Evolutionary conservation across 1,140 invertebrate genomes (phyloP).

Genomic region (Orchestia grillus): DNA sequence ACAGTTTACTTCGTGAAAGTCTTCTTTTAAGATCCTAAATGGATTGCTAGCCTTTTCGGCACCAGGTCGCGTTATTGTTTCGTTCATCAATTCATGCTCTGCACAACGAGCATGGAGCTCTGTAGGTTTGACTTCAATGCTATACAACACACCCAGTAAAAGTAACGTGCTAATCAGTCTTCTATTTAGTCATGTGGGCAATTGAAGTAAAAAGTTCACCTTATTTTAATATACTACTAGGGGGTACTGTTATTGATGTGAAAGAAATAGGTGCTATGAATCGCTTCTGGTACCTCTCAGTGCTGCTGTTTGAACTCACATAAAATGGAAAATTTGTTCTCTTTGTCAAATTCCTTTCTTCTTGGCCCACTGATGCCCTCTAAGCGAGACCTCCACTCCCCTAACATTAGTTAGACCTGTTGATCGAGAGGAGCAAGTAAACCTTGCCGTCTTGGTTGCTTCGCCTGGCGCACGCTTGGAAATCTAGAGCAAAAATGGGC

Average conservation of each 20-base stretch:
- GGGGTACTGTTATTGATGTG: background rate
- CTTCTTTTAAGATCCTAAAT: no score
- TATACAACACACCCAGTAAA: background rate
- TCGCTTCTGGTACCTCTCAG: background rate
- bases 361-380: background rate
- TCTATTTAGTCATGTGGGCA: background rate
- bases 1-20: no score
- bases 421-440: background rate
- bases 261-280: background rate
- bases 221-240: background rate
- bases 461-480: background rate
- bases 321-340: background rate
- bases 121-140: no score
- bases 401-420: background rate
- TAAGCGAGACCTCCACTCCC: background rate
- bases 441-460: background rate
- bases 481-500: background rate
- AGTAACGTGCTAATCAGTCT: background rate
- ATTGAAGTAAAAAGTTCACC: background rate
- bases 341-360: background rate
- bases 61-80: no score
- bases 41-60: no score
- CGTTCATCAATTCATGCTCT: no score
- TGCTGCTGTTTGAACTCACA: background rate
- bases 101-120: no score